Base-by-base conservation (phyloP, 1,140 invertebrate genomes). In the Ostrea edulis region DNA sequence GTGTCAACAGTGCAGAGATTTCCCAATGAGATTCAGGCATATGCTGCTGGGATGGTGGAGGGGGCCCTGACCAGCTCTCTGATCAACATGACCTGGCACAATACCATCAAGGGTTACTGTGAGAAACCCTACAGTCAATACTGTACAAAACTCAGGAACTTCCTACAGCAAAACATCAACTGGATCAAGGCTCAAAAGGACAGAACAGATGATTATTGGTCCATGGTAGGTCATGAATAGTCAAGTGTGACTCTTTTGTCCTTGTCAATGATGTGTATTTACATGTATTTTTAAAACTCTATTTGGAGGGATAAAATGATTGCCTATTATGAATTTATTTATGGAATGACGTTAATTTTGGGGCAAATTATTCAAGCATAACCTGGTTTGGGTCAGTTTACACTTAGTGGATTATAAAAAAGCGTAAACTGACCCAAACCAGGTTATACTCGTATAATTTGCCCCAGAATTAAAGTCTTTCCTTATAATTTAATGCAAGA, bases 31-130 rank as follows among this genome's bases (percentile, higher is more conserved):
- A 96, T 97, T 9, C 98, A 98, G 95, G 97, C 97, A 0, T 98
- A 97, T 93, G 97, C 97, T 2, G 98, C 98, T n/a, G 98, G 98
- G 11, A 95, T 98, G n/a, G 95, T 97, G 0, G 98, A 98, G 95
- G 98, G 98, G 0, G 85, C 87, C 77, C 62, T 94, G 4, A 94
- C 94, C 35, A 58, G 87, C 35, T 96, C 97, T 90, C 95, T 98
- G 51, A 98, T 98, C 85, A 96, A 97, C 93, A 96, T 97, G 92
- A 97, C 97, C 93, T 97, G 97, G 96, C 95, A 96, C 91, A 97
- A 98, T 92, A 97, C 97, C 0, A 96, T 98, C 35, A 95, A 96
- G 68, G 94, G 94, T 54, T 96, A 96, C 88, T 93, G 92, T 82
- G 84, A 92, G 51, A 82, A 92, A 62, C 95, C 97, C 1, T 95